Percentiles rank a stretch among this genome's conserved stretches.
phyloP scores from a whole-genome alignment of 2,797 vertebrate genomes.

The Hypotaenidia philippensis region DNA sequence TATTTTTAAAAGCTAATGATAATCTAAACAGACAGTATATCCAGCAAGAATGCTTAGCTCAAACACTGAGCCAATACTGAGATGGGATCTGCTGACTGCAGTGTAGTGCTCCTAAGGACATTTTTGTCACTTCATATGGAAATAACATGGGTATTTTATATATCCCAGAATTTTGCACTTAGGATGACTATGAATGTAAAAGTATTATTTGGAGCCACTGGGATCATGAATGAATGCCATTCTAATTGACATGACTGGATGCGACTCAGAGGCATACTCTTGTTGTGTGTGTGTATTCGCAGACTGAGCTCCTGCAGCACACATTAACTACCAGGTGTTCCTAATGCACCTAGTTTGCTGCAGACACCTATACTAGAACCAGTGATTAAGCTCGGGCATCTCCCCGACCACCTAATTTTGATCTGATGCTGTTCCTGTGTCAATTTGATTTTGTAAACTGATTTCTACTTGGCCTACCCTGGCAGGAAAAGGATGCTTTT shows the following conservation, averaged over 20 bases:
- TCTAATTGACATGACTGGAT: neutral
- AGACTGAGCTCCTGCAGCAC: neutral
- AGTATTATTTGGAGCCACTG: neutral
- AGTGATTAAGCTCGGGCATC: neutral
- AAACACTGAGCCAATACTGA: neutral
- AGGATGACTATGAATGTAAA: neutral
- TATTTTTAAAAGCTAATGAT: neutral
- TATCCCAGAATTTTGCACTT: neutral
- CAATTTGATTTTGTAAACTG: neutral
- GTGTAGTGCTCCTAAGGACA: neutral
- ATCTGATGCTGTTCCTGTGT: neutral
- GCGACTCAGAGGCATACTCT: neutral
- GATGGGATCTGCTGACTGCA: neutral
- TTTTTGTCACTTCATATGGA: neutral
- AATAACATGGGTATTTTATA: neutral
- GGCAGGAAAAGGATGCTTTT: neutral
- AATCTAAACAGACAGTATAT: neutral
- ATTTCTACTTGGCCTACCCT: neutral
- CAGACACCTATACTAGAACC: neutral
- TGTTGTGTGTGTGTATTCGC: neutral
- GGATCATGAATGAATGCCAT: neutral
- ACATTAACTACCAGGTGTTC: neutral
- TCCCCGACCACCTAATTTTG: neutral
- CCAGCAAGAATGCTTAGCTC: neutral
- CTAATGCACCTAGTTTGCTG: neutral